Evolutionary conservation across 35 echinoderm and acorn worm species (phyloP).

Genomic region (Lytechinus variegatus): DNA sequence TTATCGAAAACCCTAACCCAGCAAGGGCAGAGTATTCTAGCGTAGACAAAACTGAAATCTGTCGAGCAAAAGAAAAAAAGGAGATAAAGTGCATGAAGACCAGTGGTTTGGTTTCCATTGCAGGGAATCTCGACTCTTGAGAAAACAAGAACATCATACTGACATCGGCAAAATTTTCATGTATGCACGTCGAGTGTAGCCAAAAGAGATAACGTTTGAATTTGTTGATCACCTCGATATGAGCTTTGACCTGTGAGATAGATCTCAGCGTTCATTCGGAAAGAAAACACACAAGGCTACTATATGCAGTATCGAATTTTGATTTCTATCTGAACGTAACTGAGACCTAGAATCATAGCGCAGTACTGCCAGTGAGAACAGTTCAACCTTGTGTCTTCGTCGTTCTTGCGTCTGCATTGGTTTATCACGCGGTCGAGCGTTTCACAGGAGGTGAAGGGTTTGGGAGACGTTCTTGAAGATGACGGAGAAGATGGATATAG

Average conservation of each 20-base stretch:
- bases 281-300: not conserved
- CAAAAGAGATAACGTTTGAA: not conserved
- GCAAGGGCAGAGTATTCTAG: no score
- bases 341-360: no score
- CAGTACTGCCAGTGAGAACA: no score
- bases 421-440: not conserved
- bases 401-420: not conserved
- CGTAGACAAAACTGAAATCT: no score
- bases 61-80: no score
- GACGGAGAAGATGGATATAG: conserved; percentile 24
- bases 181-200: no score
- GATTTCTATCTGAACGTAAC: not conserved
- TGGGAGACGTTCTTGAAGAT: not conserved
- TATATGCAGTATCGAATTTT: not conserved
- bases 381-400: not conserved
- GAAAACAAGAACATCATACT: no score
- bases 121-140: no score
- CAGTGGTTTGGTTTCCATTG: no score
- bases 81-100: no score
- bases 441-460: not conserved
- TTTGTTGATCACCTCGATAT: not conserved
- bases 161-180: no score
- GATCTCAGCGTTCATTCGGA: not conserved
- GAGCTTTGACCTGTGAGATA: not conserved
- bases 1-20: no score